phyloP scores from a whole-genome alignment of 2,113 vertebrate species.

The Sinocyclocheilus rhinocerous region DNA sequence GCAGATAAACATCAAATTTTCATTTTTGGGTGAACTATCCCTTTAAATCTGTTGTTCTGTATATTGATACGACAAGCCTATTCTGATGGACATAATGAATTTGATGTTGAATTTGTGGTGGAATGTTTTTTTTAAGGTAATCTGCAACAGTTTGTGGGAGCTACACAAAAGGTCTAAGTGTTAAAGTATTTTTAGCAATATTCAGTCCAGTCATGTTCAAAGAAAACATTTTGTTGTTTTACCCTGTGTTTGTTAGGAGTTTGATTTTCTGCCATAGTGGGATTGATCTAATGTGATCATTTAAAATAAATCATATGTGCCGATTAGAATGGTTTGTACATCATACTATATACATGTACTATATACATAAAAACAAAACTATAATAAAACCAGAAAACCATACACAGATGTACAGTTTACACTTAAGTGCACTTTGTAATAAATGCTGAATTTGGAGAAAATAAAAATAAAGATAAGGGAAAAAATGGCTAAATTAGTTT shows the following conservation, averaged over 20 bases:
- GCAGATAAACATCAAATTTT: too few species aligned
- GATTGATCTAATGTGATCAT: background rate
- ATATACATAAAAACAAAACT: background rate
- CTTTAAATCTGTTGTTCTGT: background rate
- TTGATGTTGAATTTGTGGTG: background rate
- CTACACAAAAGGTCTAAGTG: background rate
- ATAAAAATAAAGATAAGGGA: background rate
- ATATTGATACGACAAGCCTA: background rate
- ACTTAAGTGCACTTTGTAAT: slow-evolving; percentile 7
- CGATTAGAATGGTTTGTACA: background rate
- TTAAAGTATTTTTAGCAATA: background rate
- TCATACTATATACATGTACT: slow-evolving; percentile 25
- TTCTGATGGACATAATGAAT: background rate
- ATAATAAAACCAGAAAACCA: background rate
- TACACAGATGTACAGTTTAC: background rate
- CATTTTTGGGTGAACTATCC: too few species aligned
- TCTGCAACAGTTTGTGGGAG: background rate
- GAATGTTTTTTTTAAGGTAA: background rate
- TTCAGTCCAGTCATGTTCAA: background rate
- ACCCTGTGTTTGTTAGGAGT: background rate
- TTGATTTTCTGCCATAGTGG: background rate
- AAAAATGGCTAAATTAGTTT: background rate
- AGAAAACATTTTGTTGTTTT: background rate
- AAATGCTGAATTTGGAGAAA: slow-evolving; percentile 8
- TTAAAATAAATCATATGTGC: background rate